Conservation (phyloP, 2,888 invertebrate species). For the Drosophila suboccidentalis region DNA sequence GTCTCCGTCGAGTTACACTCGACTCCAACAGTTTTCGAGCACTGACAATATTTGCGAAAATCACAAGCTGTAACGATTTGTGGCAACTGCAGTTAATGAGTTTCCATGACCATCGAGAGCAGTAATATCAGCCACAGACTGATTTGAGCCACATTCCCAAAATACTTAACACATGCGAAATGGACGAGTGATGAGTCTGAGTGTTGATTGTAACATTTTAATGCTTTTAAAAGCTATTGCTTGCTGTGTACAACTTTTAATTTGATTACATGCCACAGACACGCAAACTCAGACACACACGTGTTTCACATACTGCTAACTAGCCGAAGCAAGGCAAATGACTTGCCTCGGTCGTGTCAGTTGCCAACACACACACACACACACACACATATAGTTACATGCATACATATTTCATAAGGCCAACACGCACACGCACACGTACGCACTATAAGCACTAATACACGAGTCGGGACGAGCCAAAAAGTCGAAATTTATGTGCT, state of each 20-base stretch:
- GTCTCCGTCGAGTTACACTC: conserved; percentile 53
- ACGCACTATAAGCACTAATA: conserved; percentile 68
- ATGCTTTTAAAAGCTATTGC: conserved; percentile 73
- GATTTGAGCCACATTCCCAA: conserved; percentile 19
- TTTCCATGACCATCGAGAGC: conserved; percentile 5
- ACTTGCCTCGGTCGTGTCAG: conserved; percentile 64
- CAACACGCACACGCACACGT: conserved; percentile 53
- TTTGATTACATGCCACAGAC: conserved; percentile 76
- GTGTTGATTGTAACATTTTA: conserved; percentile 37
- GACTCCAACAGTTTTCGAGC: conserved; percentile 13
- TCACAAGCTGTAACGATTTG: conserved; percentile 36
- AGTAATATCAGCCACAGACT: background rate
- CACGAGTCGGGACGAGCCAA: conserved; percentile 48
- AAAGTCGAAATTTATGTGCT: conserved; percentile 78
- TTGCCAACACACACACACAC: conserved; percentile 31
- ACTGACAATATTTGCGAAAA: conserved; percentile 27
- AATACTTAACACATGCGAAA: conserved; percentile 7
- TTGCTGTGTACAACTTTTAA: conserved; percentile 71
- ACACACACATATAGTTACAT: conserved; percentile 25
- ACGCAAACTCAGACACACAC: conserved; percentile 48
- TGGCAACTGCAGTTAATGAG: conserved; percentile 46
- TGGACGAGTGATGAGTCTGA: background rate
- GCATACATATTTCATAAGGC: conserved; percentile 59
- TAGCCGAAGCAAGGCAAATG: conserved; percentile 52
- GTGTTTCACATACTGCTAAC: conserved; percentile 14